Conservation (phyloP, 1,140 invertebrate genomes). For the Pteromalus puparum region DNA sequence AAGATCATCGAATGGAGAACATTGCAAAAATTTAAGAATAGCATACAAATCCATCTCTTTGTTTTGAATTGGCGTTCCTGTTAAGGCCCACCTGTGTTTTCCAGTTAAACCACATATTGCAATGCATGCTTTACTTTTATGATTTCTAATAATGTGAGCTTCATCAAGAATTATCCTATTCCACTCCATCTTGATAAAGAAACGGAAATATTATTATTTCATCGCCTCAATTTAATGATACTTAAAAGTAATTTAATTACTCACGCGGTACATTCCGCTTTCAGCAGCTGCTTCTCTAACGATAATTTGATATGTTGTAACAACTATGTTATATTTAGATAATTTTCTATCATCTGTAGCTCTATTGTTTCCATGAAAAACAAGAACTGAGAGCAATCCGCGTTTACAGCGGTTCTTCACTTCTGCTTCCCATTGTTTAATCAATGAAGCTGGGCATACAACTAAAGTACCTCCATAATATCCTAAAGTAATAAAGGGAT, state of each 20-base stretch:
- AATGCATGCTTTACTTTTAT: conserved; percentile 84
- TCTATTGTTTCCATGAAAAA: conserved; percentile 90
- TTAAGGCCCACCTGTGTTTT: conserved; percentile 87
- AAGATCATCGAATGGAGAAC: conserved; percentile 92
- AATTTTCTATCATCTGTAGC: conserved; percentile 79
- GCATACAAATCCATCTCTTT: conserved; percentile 93
- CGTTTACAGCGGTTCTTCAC: conserved; percentile 80
- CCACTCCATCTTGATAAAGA: conserved; percentile 80
- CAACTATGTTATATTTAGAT: conserved; percentile 81
- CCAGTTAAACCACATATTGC: conserved; percentile 82
- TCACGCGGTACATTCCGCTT: conserved; percentile 59
- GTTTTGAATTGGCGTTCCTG: conserved; percentile 97
- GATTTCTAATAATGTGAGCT: conserved; percentile 93
- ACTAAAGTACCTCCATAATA: conserved; percentile 85
- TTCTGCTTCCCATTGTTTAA: conserved; percentile 92
- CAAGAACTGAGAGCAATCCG: conserved; percentile 79
- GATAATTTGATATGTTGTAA: conserved; percentile 87
- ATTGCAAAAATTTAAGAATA: conserved; percentile 88
- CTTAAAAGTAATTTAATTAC: conserved; percentile 23
- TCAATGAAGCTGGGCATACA: conserved; percentile 90
- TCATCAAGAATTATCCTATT: conserved; percentile 94
- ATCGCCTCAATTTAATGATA: neutral
- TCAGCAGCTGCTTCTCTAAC: conserved; percentile 74
- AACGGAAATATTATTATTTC: conserved; percentile 50
- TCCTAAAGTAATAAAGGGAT: conserved; percentile 51